phyloP scores from a whole-genome alignment of 2,797 vertebrate genomes.

The Typhlichthys subterraneus region DNA sequence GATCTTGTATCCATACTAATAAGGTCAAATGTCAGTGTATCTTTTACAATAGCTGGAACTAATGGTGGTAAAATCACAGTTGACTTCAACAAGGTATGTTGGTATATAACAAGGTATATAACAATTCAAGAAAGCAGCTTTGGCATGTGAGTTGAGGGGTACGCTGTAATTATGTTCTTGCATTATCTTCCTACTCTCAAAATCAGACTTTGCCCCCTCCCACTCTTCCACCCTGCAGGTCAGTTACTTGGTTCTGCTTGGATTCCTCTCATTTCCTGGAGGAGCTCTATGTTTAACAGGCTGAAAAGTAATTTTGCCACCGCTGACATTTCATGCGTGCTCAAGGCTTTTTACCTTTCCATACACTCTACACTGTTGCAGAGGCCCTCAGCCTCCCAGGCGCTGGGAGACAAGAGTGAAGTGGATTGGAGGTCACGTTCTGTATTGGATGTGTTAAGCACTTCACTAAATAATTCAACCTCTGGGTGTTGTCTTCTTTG shows the following conservation, averaged over 20 bases:
- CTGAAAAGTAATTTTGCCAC: constrained; percentile 65
- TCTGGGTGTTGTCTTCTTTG: constrained; percentile 18
- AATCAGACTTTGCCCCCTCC: constrained; percentile 6
- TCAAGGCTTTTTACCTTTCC: constrained; percentile 40
- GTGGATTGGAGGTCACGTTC: constrained; percentile 53
- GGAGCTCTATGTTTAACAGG: constrained; percentile 55
- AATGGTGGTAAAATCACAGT: no score
- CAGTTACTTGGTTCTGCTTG: constrained; percentile 37
- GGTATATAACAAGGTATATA: no score
- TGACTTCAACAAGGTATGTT: no score
- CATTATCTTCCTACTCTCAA: not conserved
- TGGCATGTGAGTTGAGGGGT: no score
- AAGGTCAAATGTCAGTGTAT: no score
- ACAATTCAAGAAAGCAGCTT: no score
- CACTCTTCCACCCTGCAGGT: not conserved
- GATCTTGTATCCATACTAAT: no score
- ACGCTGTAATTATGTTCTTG: no score
- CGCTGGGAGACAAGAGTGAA: constrained; percentile 26
- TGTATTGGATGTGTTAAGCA: constrained; percentile 66
- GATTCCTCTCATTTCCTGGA: constrained; percentile 41
- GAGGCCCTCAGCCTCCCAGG: constrained; percentile 47
- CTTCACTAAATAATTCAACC: constrained; percentile 61
- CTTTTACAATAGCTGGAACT: no score
- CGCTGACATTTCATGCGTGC: constrained; percentile 70
- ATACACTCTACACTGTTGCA: constrained; percentile 46